Evolutionary conservation across 1,140 invertebrate species (phyloP), one percentile per base, ranked within the genome.

Genomic region (Conus ventricosus): DNA sequence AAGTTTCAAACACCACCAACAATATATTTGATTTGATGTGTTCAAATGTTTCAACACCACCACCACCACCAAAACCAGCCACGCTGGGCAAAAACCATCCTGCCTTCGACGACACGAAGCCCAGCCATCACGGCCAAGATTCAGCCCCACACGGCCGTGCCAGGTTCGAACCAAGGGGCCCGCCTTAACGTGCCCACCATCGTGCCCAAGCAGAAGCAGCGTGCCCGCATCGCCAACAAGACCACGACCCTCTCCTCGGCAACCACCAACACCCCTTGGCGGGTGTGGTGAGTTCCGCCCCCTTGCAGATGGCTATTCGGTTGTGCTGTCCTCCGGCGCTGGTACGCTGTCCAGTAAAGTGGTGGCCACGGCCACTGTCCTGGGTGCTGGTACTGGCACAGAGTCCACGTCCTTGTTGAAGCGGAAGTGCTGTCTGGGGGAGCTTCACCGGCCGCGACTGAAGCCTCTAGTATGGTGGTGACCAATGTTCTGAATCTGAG

Each of bases 61-160:
- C 39, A 39, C 39, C 39, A 39, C 39, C 39, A 39, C 39, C 15
- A 60, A 60, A 60, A 60, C 57, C 57, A 60, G 57, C 57, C 60
- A 89, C 89, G 54, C 75, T 87, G 53, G 90, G 90, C 4, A 92
- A 92, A 39, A 67, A 88, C 91, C 4, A 89, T 93, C 10, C 88
- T 93, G 10, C 92, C 92, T 2, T 92, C 92, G 13, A 89, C 90
- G 1, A 89, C 90, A 13, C 90, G 90, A 39, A 54, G 88, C 11
- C 88, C 84, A 10, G 54, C 85, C 25, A 88, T 91, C 8, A 92
- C 92, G 10, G 92, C 92, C 51, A 92, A 92, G 88, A 91, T 93
- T 17, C 91, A 92, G 27, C 92, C 92, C 4, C 91, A 87, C 81
- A 91, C 87, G 55, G 80, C 88, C 81, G n/a, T 7, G 6, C 53